Percentiles rank a stretch among this genome's conserved stretches.
These are phyloP conservation scores for Rhagophthalmus giganteus DNA, from an alignment of 2,888 invertebrate species.

Conservation along the genomic window DNA sequence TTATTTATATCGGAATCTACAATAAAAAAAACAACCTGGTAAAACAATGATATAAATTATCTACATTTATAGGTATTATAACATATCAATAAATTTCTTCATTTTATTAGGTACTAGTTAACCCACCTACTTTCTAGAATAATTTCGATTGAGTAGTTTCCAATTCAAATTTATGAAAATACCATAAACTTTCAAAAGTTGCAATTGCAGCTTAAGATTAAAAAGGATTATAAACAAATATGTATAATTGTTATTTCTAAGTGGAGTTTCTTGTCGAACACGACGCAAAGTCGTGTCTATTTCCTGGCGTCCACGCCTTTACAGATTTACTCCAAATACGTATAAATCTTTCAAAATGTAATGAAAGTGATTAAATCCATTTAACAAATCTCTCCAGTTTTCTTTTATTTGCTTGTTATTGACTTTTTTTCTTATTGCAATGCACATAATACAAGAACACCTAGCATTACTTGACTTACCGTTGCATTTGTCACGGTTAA, in stretches of 20 bases:
- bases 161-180: not conserved
- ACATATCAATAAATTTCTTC: no score
- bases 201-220: slow-evolving; percentile 5
- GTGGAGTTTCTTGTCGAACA: slow-evolving; percentile 28
- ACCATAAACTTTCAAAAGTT: slow-evolving; percentile 11
- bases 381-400: slow-evolving; percentile 5
- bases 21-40: no score
- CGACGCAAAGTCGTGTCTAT: slow-evolving; percentile 2
- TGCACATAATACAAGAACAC: slow-evolving; percentile 6
- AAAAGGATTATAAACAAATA: slow-evolving; percentile 4
- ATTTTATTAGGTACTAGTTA: no score
- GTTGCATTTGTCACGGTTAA: slow-evolving; percentile 31
- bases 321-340: not conserved
- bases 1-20: no score
- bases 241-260: slow-evolving; percentile 23
- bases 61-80: no score
- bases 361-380: slow-evolving; percentile 25
- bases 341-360: slow-evolving; percentile 18
- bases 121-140: not conserved
- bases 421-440: slow-evolving; percentile 9
- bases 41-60: no score
- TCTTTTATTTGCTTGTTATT: slow-evolving; percentile 13
- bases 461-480: slow-evolving; percentile 10
- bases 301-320: slow-evolving; percentile 15
- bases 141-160: not conserved